Evolutionary conservation across 2,888 invertebrate genomes (phyloP), one percentile per base, ranked within the genome.

Genomic region (Sipunculus nudus): DNA sequence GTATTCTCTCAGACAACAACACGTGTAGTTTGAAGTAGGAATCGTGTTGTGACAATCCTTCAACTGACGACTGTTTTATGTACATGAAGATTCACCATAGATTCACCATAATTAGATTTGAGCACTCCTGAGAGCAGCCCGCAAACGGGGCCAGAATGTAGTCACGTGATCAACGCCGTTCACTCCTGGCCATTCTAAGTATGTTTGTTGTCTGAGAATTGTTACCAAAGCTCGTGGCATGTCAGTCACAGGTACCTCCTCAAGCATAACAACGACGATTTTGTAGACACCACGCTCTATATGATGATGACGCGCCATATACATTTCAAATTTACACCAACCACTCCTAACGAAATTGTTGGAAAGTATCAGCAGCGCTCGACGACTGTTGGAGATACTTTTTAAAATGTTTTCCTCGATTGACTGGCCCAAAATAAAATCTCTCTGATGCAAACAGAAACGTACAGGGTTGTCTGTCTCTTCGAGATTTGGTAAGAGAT

Each of bases 271-370:
- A 0, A 90, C 77, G 0, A 89, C 87, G 23, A 91, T 80, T 53
- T 88, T 87, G 68, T 89, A 89, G 87, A 89, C 86, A n/a, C 73
- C 62, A 21, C 71, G 71, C 35, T 78, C 77, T 8, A 82, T 67
- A 2, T 78, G 53, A 16, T 75, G 68, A 74, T 89, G 88, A 61
- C 90, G 90, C 0, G 90, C 90, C 46, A 90, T 75, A 39, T 69
- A 89, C 88, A 90, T 88, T 78, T 91, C 90, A 68, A 89, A 90
- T 71, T 89, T 88, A 71, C 90, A 90, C 90, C 90, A 91, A 65
- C 89, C 89, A 67, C 90, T 90, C 8, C 87, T 81, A 6, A 90
- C 78, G 77, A 90, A 90, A 66, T 86, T 84, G 40, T 87, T 85
- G 0, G 90, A 89, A 16, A 90, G 86, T 6, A 91, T 85, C 58